Percentiles rank a stretch among this genome's conserved stretches.
Evolutionary conservation across 2,113 vertebrate genomes (phyloP).

Genomic region (Eolophus roseicapilla): DNA sequence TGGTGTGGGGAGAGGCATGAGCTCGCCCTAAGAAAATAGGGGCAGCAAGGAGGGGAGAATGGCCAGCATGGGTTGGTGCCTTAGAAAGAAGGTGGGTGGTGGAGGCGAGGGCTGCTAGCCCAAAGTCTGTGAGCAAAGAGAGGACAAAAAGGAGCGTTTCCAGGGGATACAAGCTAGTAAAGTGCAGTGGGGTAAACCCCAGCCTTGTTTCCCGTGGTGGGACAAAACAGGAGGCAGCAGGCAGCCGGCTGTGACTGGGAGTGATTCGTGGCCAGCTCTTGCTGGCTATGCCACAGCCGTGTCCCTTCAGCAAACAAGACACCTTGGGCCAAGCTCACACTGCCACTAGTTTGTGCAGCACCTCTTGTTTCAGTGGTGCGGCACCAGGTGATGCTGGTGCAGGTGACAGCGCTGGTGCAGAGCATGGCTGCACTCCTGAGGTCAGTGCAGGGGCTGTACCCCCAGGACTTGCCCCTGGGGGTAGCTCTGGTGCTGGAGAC

Average conservation of each 20-base stretch:
- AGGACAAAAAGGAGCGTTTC: not conserved
- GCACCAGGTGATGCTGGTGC: not conserved
- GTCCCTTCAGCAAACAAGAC: not conserved
- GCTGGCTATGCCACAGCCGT: not conserved
- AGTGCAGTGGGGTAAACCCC: not conserved
- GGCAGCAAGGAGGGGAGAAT: not conserved
- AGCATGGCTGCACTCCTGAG: not conserved
- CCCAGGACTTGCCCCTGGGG: not conserved
- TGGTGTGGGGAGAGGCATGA: not conserved
- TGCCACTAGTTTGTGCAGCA: not conserved
- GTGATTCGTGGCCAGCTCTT: not conserved
- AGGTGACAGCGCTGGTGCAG: not conserved
- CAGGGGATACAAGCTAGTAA: not conserved
- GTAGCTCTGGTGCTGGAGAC: not conserved
- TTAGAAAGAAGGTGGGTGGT: slow-evolving; percentile 11
- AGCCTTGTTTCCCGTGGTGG: not conserved
- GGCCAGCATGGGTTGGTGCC: not conserved
- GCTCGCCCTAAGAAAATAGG: not conserved
- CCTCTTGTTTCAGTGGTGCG: not conserved
- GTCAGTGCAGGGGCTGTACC: not conserved
- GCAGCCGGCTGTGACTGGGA: not conserved
- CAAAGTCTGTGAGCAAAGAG: not conserved
- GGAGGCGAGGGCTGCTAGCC: not conserved
- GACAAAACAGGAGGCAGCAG: slow-evolving; percentile 23
- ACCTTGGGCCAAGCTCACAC: not conserved